A percentile compares a stretch with the other conserved stretches of the same genome.
Conservation (phyloP, 2,888 invertebrate species). For the Notodonta dromedarius region DNA sequence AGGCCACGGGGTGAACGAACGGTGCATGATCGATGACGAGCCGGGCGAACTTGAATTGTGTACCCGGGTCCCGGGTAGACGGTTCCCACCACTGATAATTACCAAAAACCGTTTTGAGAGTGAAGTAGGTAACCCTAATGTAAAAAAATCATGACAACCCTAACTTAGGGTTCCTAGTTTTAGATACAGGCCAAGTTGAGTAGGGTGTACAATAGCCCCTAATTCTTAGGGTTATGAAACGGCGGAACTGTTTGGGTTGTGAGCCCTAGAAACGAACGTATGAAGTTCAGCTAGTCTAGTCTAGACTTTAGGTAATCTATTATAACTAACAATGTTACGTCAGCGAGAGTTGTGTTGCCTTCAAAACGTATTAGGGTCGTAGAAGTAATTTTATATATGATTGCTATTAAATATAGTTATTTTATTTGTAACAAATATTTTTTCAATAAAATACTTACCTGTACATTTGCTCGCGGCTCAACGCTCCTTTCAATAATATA, state of each 20-base stretch:
- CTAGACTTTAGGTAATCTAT: neutral
- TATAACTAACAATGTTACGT: neutral
- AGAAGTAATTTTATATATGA: neutral
- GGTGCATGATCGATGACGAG: conserved; percentile 17
- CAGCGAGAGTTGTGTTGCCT: neutral
- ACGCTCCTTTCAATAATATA: neutral
- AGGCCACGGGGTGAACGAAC: conserved; percentile 8
- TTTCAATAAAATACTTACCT: too few relatives aligned
- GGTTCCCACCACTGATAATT: neutral
- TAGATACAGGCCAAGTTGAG: neutral
- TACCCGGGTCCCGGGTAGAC: neutral
- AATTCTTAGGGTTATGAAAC: neutral
- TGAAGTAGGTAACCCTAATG: neutral
- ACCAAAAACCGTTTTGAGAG: neutral
- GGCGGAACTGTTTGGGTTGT: neutral
- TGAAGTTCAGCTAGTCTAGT: conserved; percentile 1
- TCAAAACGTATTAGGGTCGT: neutral
- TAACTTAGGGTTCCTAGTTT: neutral
- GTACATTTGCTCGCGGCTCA: neutral
- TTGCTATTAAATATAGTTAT: neutral
- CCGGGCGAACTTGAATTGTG: conserved; percentile 8
- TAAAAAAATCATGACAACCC: neutral
- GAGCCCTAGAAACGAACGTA: neutral
- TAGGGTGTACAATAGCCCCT: neutral
- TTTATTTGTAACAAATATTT: too few relatives aligned